These are phyloP conservation scores for Exocentrus adspersus DNA, from an alignment of 2,888 invertebrate species.

Conservation along the genomic window DNA sequence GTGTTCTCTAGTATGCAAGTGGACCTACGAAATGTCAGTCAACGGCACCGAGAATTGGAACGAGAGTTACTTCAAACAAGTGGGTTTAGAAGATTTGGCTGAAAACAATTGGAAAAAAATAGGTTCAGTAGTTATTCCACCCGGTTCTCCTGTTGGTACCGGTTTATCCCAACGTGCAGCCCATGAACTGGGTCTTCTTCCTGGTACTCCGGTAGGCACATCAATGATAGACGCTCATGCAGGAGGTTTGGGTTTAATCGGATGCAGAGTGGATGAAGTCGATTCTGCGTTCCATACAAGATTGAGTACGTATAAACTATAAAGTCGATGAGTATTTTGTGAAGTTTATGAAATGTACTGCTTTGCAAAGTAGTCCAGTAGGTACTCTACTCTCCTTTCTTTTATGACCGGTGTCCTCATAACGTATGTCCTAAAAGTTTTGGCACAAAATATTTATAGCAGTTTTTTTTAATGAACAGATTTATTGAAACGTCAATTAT, in stretches of 20 bases:
- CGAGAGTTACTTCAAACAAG: conserved; percentile 73
- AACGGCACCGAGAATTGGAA: conserved; percentile 76
- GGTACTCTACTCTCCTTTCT: no score
- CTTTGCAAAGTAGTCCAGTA: no score
- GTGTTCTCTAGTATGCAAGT: conserved; percentile 94
- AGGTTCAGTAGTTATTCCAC: conserved; percentile 74
- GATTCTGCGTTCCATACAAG: conserved; percentile 63
- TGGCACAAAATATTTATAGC: no score
- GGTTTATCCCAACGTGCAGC: conserved; percentile 75
- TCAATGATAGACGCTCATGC: conserved; percentile 97
- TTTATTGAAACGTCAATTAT: no score
- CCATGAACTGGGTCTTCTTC: conserved; percentile 72
- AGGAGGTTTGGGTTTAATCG: conserved; percentile 88
- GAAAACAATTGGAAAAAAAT: conserved; percentile 75
- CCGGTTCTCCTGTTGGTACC: conserved; percentile 75
- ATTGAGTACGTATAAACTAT: conserved; percentile 63
- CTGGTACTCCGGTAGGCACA: conserved; percentile 83
- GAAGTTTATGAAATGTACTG: no score
- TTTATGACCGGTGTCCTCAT: no score
- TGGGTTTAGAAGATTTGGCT: conserved; percentile 80
- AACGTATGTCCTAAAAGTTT: no score
- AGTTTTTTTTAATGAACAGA: no score
- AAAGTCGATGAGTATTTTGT: background rate
- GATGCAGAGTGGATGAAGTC: conserved; percentile 68
- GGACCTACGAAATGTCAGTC: conserved; percentile 83